Evolutionary conservation across 2,888 invertebrate genomes (phyloP).

Genomic region (Colostygia pectinataria): DNA sequence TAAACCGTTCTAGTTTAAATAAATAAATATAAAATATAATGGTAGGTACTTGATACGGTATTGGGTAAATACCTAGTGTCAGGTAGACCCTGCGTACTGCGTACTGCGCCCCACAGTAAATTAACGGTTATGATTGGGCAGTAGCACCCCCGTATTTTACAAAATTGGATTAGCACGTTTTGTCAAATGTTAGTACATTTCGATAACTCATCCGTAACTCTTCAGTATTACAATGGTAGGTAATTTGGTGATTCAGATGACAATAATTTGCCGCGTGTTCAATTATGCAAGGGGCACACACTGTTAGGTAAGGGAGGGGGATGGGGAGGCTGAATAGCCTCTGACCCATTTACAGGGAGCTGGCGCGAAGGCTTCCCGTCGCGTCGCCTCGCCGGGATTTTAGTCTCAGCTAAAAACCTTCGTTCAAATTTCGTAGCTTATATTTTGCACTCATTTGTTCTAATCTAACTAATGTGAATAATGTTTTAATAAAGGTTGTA

Average conservation of each 20-base stretch:
- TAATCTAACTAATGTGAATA: slow-evolving; percentile 33
- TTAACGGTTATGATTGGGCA: too few relatives aligned
- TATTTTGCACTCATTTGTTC: slow-evolving; percentile 36
- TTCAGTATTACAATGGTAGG: too few relatives aligned
- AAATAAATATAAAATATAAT: too few relatives aligned
- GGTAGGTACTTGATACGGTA: too few relatives aligned
- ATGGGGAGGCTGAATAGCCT: slow-evolving; percentile 62
- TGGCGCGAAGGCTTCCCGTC: slow-evolving; percentile 57
- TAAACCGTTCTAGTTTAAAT: too few relatives aligned
- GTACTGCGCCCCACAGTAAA: too few relatives aligned
- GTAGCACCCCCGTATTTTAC: too few relatives aligned
- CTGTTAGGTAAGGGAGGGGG: slow-evolving; percentile 53
- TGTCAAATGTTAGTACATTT: too few relatives aligned
- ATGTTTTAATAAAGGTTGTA: slow-evolving; percentile 24
- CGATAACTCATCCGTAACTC: too few relatives aligned
- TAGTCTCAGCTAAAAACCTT: slow-evolving; percentile 37
- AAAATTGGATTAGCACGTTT: too few relatives aligned
- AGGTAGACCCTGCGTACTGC: too few relatives aligned
- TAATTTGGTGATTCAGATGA: slow-evolving; percentile 57
- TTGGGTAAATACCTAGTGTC: too few relatives aligned
- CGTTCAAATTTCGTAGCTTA: slow-evolving; percentile 37
- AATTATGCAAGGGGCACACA: slow-evolving; percentile 77
- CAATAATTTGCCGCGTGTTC: slow-evolving; percentile 78
- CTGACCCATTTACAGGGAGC: slow-evolving; percentile 77
- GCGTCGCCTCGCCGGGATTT: slow-evolving; percentile 45